Conservation (phyloP, 2,113 vertebrate genomes). For the Nyctibius bracteatus region DNA sequence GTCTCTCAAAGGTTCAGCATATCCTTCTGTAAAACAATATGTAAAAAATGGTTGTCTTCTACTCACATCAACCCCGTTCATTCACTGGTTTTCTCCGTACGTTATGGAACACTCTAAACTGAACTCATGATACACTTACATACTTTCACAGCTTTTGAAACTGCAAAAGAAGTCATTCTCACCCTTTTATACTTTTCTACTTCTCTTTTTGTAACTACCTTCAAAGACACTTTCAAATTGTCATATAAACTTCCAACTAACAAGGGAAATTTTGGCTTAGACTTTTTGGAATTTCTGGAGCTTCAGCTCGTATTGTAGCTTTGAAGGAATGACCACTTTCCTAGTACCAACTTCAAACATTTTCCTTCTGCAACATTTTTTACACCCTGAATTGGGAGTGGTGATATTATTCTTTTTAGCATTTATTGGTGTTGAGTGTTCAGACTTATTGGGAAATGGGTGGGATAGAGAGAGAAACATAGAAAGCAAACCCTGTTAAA, state of each 20-base stretch:
- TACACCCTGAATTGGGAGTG: neutral
- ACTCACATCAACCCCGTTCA: neutral
- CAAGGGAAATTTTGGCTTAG: neutral
- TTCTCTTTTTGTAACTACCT: neutral
- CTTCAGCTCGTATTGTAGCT: neutral
- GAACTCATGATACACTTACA: neutral
- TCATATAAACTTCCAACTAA: neutral
- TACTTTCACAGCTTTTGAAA: neutral
- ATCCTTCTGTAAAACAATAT: neutral
- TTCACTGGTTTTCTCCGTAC: neutral
- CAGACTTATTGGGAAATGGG: neutral
- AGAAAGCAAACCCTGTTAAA: neutral
- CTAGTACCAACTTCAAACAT: neutral
- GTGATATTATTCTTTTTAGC: neutral
- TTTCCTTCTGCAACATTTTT: neutral
- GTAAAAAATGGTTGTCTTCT: neutral
- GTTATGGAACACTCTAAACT: neutral
- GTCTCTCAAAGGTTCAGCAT: neutral
- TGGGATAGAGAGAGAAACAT: neutral
- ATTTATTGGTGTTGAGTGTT: neutral
- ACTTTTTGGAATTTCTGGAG: neutral
- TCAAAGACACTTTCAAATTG: neutral
- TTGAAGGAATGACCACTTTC: neutral
- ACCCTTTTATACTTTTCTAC: neutral
- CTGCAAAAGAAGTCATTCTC: neutral